phyloP scores from a whole-genome alignment of 2,113 vertebrate species.

The Boulengeromyrus knoepffleri region DNA sequence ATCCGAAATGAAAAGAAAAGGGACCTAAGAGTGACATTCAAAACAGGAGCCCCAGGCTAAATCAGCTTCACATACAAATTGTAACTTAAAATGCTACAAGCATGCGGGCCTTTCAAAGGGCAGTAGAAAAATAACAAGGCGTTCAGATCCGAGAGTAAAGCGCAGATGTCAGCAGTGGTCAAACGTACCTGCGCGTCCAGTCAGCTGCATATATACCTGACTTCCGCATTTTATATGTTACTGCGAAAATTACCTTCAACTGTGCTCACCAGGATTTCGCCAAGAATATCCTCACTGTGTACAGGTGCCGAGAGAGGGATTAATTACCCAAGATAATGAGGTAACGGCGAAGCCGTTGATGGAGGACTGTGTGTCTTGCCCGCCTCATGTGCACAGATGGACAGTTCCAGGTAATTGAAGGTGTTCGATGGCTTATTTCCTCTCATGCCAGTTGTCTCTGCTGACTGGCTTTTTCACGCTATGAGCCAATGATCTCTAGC shows the following conservation, averaged over 20 bases:
- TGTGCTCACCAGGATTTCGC: not conserved
- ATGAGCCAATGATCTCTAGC: conserved; percentile 8
- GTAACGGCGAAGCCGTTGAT: too few relatives aligned
- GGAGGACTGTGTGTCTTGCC: not conserved
- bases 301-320: not conserved
- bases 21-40: not conserved
- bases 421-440: not conserved
- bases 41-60: not conserved
- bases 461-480: not conserved
- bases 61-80: not conserved
- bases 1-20: not conserved
- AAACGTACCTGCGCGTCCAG: not conserved
- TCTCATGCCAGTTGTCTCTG: not conserved
- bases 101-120: not conserved
- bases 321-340: not conserved
- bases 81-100: not conserved
- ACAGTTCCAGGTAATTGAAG: not conserved
- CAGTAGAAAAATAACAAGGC: not conserved
- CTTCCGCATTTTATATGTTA: not conserved
- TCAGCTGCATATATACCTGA: not conserved
- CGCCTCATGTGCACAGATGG: not conserved
- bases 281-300: not conserved
- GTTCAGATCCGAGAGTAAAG: not conserved
- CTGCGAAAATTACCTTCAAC: not conserved
- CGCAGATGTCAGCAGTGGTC: not conserved